Percentiles rank a stretch among this genome's conserved stretches.
phyloP scores from a whole-genome alignment of 1,140 invertebrate species.

The Trinorchestia longiramus region DNA sequence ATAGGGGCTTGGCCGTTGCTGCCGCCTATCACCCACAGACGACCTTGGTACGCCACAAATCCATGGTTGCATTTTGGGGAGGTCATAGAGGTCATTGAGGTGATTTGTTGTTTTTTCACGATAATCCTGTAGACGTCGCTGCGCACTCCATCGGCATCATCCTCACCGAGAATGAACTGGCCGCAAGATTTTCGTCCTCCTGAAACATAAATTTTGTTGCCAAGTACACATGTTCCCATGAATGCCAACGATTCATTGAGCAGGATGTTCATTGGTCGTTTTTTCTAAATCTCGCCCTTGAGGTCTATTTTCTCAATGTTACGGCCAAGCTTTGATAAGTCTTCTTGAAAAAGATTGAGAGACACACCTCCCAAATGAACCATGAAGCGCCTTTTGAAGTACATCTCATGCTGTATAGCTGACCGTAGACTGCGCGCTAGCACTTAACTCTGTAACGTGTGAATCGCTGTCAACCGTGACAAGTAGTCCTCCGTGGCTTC shows the following conservation, averaged over 20 bases:
- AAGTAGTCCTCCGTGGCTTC: not conserved
- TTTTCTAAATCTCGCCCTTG: not conserved
- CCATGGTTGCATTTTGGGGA: not conserved
- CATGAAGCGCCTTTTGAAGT: slow-evolving; percentile 36
- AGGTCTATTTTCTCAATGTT: not conserved
- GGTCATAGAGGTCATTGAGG: not conserved
- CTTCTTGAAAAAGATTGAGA: slow-evolving; percentile 14
- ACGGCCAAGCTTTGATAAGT: not conserved
- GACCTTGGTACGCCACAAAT: not conserved
- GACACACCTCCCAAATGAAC: slow-evolving; percentile 10
- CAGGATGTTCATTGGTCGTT: not conserved
- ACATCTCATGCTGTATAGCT: not conserved
- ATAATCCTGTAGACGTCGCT: not conserved
- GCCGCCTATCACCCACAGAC: slow-evolving; percentile 22
- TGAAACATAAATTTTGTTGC: slow-evolving; percentile 18
- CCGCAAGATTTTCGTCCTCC: slow-evolving; percentile 34
- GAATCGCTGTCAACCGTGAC: not conserved
- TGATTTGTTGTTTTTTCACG: not conserved
- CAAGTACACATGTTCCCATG: slow-evolving; percentile 12
- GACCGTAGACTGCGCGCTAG: not conserved
- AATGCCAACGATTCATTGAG: not conserved
- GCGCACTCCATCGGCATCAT: not conserved
- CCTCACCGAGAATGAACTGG: slow-evolving; percentile 5
- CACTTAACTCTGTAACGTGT: not conserved
- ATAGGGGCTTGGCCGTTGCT: not conserved